Conservation (phyloP, 2,888 invertebrate genomes). For the Ectemnius lituratus region DNA sequence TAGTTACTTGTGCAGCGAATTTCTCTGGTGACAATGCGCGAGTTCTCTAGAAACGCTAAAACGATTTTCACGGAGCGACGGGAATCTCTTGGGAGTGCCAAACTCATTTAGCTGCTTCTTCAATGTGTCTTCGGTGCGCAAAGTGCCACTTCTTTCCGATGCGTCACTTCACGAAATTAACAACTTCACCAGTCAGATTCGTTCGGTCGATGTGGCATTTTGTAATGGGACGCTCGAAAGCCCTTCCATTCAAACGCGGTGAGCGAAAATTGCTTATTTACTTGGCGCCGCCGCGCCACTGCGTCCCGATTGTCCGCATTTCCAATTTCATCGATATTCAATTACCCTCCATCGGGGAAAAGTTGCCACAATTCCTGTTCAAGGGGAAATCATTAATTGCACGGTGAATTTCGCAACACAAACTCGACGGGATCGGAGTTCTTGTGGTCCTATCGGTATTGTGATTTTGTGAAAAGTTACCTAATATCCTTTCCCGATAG, state of each 20-base stretch:
- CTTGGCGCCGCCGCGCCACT: background rate
- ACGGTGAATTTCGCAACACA: background rate
- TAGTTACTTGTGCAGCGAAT: slow-evolving; percentile 35
- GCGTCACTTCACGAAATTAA: no score
- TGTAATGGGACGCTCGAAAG: background rate
- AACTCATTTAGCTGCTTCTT: no score
- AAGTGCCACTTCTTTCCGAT: no score
- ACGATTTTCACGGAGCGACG: background rate
- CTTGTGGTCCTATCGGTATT: background rate
- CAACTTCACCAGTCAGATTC: no score
- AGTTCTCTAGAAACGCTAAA: background rate
- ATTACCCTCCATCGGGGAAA: slow-evolving; percentile 4
- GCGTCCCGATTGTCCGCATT: slow-evolving; percentile 2
- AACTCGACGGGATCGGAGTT: background rate
- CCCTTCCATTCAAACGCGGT: background rate
- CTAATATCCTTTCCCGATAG: no score
- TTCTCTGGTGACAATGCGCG: slow-evolving; percentile 16
- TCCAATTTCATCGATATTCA: slow-evolving; percentile 1
- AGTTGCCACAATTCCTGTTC: background rate
- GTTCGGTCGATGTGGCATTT: background rate
- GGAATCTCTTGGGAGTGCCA: background rate
- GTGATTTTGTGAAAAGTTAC: no score
- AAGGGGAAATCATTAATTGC: background rate
- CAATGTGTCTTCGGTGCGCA: no score
- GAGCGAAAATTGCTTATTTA: slow-evolving; percentile 7